Evolutionary conservation across 2,113 vertebrate species (phyloP).

Genomic region (Limanda limanda): DNA sequence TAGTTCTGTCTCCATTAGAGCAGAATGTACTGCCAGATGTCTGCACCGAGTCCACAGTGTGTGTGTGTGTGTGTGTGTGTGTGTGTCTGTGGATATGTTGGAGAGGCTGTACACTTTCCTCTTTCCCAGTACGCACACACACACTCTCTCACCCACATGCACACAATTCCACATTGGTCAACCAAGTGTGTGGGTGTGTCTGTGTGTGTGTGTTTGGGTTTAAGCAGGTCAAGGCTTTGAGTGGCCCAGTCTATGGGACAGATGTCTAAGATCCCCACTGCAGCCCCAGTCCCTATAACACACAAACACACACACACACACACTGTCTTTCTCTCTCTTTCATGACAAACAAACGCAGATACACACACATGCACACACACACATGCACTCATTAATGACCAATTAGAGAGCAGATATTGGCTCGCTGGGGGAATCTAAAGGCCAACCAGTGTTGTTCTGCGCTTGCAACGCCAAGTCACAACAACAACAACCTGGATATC

Average conservation of each 20-base stretch:
- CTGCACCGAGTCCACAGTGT: slow-evolving; percentile 41
- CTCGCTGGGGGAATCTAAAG: slow-evolving; percentile 73
- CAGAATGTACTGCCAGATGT: slow-evolving; percentile 56
- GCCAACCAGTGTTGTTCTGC: slow-evolving; percentile 63
- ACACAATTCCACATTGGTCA: slow-evolving; percentile 16
- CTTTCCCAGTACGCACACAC: too few species aligned
- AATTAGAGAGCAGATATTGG: slow-evolving; percentile 80
- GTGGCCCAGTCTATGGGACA: slow-evolving; percentile 65
- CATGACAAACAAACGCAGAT: slow-evolving; percentile 19
- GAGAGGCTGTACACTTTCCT: neutral
- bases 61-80: slow-evolving; percentile 11
- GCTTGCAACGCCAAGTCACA: slow-evolving; percentile 70
- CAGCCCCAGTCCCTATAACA: slow-evolving; percentile 21
- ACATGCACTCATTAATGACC: slow-evolving; percentile 75
- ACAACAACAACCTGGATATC: slow-evolving; percentile 72
- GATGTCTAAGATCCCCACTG: slow-evolving; percentile 63
- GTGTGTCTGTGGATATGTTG: slow-evolving; percentile 16
- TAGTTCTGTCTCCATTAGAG: slow-evolving; percentile 56
- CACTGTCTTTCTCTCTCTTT: slow-evolving; percentile 13
- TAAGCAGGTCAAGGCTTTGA: slow-evolving; percentile 61
- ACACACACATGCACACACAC: slow-evolving; percentile 32
- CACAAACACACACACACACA: slow-evolving; percentile 33
- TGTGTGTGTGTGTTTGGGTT: slow-evolving; percentile 10
- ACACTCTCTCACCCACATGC: neutral
- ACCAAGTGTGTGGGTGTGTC: slow-evolving; percentile 11